Evolutionary conservation across 2,113 vertebrate genomes (phyloP), one percentile per base, ranked within the genome.

Genomic region (Brienomyrus brachyistius): DNA sequence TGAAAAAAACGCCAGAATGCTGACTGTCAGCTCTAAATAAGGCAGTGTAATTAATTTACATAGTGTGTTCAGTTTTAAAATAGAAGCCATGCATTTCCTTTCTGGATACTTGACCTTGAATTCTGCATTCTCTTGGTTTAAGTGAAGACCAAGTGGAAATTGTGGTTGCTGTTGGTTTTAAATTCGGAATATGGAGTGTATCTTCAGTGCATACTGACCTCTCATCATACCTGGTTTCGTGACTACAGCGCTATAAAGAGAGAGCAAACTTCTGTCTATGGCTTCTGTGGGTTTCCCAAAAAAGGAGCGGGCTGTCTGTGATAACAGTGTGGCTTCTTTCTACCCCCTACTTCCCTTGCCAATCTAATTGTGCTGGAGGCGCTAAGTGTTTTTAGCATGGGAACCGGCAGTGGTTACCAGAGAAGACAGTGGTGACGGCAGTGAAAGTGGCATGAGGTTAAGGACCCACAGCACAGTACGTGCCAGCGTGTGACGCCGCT

Each of bases 161-260:
- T 56, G 51, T 83, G 88, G 86, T 88, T 87, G 84, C 70, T 90
- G 87, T 51, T 87, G 80, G 70, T 89, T 82, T 90, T 89, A 89
- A 83, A 54, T 54, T 43, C 56, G 27, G 70, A 88, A 77, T n/a
- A 70, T 59, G 89, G 85, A 85, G 11, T 45, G 86, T 50, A 88
- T 51, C 87, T 3, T 48, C n/a, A 52, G 74, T 35, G 74, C 87
- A 82, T 50, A 86, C 23, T 10, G 43, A 74, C 50, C 66, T 84
- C 45, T 54, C 82, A 83, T 86, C 82, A 80, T 40, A 17, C 17
- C 48, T 23, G 27, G 83, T 15, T 62, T 74, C 59, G 23, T 62
- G 27, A 40, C 31, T 56, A 62, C 54, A 43, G 66, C 40, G 45
- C 52, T 31, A 45, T 35, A 59, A 59, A 31, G 35, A 62, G n/a